Evolutionary conservation across 2,797 vertebrate species (phyloP), one percentile per base, ranked within the genome.

Genomic region (Cetoscarus ocellatus): DNA sequence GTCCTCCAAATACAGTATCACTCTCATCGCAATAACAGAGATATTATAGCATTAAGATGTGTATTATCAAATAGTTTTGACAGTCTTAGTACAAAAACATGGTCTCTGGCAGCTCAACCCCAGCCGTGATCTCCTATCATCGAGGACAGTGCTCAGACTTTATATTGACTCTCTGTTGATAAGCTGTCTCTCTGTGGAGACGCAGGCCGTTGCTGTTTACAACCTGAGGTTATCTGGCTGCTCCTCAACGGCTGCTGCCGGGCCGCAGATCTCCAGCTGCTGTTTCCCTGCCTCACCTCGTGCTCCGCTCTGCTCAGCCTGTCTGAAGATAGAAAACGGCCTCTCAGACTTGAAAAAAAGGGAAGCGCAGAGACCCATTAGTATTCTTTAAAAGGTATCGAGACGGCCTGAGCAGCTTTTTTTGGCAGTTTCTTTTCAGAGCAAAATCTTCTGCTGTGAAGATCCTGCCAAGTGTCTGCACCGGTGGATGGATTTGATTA

Each of bases 401-500:
- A 62, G 49, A 56, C 57, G 65, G 19, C 62, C 52, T 0, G 42
- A 70, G 65, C 62, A 83, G 34, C 77, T 42, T 67, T 76, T 82
- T 82, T 79, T 70, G 80, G 73, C 67, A 3, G 39, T 69, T 67
- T 77, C 47, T 57, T 45, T 63, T 71, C 61, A 38, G 49, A 43
- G 39, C 75, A 74, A 83, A 84, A 60, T 85, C 81, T 75, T 88
- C 54, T 27, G 38, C 73, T 77, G 67, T 77, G 84, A 77, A 75
- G 66, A 52, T 44, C 44, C 76, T 82, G 91, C 91, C 85, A 90
- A 92, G 82, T 58, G 72, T 86, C 83, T 82, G 80, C 73, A 68
- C 71, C 47, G 39, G 55, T 73, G 80, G 84, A 85, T 90, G 91
- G 86, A 90, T 87, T 67, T 75, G 79, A 91, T 94, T 90, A 86